Base-by-base conservation (phyloP, 2,797 vertebrate genomes). In the Benthosema pterotum region DNA sequence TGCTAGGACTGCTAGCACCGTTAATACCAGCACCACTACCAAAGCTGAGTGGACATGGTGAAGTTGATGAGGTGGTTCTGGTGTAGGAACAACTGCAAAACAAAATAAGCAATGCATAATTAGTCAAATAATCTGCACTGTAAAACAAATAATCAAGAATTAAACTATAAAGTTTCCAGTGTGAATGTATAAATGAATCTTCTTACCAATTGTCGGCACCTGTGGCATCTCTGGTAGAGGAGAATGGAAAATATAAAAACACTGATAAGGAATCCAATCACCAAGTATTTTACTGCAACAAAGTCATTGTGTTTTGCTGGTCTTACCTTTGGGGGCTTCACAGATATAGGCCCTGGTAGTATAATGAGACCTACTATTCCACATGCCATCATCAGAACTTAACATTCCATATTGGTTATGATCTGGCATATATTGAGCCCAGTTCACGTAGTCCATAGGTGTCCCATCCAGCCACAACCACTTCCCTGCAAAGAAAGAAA, bases 401-500 rank as follows among this genome's bases (percentile, higher is more conserved):
- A 91, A 55, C 50, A 71, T 53, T 56, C 61, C 90, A 48, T 16
- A 90, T 0, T 0, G 0, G 4, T 87, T 68, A 45, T 32, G 19
- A 0, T 80, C 19, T 0, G 67, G 49, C 38, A 80, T 71, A 0
- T 71, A 75, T 25, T 0, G 0, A 57, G 1, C 50, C 90, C 90
- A 91, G 80, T 90, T 90, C 9, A n/a, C 79, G 60, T 80, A 90
- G 65, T 87, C 88, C 68, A 90, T 0, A 2, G 82, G 52, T 13
- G 82, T 82, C 62, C 72, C 70, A 53, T 91, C 90, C 68, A 90
- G 45, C 89, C 89, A 91, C 61, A 32, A 5, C 89, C 88, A 91
- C 1, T 63, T 57, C 8, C 87, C 89, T 91, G 14, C 0, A 1
- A 16, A 11, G 65, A 42, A 67, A 72, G 59, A 65, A 0, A n/a